phyloP scores from a whole-genome alignment of 1,140 invertebrate species.

The Apolygus lucorum region DNA sequence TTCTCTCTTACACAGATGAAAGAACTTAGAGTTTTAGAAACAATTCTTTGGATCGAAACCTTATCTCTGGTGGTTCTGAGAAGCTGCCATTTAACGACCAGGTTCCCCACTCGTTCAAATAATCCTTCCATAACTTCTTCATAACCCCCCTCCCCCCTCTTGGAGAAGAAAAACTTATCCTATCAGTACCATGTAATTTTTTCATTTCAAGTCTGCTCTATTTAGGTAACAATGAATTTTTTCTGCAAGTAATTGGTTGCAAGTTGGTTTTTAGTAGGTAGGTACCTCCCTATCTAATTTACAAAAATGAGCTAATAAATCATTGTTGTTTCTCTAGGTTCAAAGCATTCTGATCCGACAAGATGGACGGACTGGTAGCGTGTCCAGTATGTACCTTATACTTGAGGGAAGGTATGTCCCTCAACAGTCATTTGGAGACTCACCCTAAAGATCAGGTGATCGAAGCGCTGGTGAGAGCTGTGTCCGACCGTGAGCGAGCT shows the following conservation, averaged over 20 bases:
- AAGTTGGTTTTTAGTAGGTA: background rate
- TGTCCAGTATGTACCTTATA: slow-evolving; percentile 77
- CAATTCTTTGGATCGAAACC: too few relatives aligned
- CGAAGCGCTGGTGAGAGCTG: slow-evolving; percentile 57
- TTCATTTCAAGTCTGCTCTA: background rate
- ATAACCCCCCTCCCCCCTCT: too few relatives aligned
- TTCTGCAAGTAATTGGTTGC: background rate
- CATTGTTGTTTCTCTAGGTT: background rate
- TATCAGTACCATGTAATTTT: too few relatives aligned
- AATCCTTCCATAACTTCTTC: too few relatives aligned
- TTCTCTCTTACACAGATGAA: too few relatives aligned
- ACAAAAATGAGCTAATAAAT: background rate
- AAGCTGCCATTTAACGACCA: too few relatives aligned
- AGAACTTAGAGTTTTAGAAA: too few relatives aligned
- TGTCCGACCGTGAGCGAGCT: slow-evolving; percentile 26
- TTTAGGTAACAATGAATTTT: background rate
- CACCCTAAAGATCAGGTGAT: slow-evolving; percentile 80
- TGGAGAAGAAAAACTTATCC: too few relatives aligned
- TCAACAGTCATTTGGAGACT: slow-evolving; percentile 67
- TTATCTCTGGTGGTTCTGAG: too few relatives aligned
- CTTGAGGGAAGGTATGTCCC: slow-evolving; percentile 66
- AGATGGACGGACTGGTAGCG: slow-evolving; percentile 20
- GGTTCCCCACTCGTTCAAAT: too few relatives aligned
- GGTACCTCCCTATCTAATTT: background rate
- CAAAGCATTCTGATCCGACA: background rate